Base-by-base conservation (phyloP, 2,113 vertebrate species). In the Siniperca knerii region DNA sequence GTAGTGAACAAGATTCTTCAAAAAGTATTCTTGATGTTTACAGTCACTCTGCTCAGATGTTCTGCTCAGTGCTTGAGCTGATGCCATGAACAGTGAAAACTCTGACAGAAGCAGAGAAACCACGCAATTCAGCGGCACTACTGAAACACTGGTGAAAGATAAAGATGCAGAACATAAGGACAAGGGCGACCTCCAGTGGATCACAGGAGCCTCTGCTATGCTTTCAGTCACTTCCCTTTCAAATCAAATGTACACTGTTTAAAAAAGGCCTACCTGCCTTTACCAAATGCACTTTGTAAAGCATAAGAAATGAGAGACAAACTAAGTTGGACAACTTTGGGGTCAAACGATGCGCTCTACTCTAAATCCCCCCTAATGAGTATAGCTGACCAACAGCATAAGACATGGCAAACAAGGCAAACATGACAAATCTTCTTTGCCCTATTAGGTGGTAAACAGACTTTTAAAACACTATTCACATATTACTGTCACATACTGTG, bases 101-200 rank as follows among this genome's bases (percentile, higher is more conserved):
- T 44, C 21, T 13, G 33, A 1, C 46, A 46, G 52, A 25, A 55
- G 15, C 42, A 67, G 21, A 44, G 21, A 55, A 42, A 20, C 15
- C 4, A 6, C n/a, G 29, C 20, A 0, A 16, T 57, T 55, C 25
- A 37, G 2, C 6, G 23, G 1, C 25, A 6, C 1, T 3, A 54
- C 7, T 44, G n/a, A 54, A 70, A 57, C 52, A 20, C n/a, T 6
- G 4, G 21, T 48, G 4, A 69, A 60, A 23, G 6, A 54, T 1
- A 12, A 20, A 18, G 42, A 44, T 44, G 42, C 42, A 44, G 9
- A 9, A 1, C 11, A 46, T 2, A 37, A 55, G 57, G 75, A 20
- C 54, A 72, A 80, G 25, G 0, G 58, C 8, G 57, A 18, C 87
- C 74, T 12, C 90, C 13, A 73, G 86, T 78, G 73, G 69, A 8